These are phyloP conservation scores for Mustelus asterias DNA, from an alignment of 2,113 vertebrate species.

Conservation along the genomic window DNA sequence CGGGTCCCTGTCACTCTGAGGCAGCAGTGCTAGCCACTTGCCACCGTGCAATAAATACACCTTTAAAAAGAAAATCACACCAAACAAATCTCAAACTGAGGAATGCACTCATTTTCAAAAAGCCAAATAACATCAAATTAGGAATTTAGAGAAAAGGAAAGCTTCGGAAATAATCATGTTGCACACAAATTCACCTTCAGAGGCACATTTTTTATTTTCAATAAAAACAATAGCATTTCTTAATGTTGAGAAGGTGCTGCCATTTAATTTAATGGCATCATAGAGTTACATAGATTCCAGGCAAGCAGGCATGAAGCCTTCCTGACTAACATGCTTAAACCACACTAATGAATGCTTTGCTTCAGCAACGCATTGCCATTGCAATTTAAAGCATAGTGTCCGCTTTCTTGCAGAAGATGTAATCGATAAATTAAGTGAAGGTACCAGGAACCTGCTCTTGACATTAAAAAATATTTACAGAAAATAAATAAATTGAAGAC, in stretches of 20 bases:
- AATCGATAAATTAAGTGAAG: background rate
- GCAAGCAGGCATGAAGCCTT: background rate
- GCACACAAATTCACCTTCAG: background rate
- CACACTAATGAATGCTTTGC: background rate
- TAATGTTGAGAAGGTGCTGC: background rate
- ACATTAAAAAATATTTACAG: background rate
- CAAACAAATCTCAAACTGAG: background rate
- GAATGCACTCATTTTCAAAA: background rate
- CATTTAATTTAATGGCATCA: background rate
- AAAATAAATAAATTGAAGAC: background rate
- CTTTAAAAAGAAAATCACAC: background rate
- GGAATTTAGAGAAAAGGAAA: background rate
- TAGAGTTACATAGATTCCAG: background rate
- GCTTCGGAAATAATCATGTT: background rate
- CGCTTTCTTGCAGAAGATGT: background rate
- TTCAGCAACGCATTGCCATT: background rate
- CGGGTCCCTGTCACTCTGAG: too few relatives aligned
- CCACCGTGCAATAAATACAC: background rate
- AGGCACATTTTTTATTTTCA: background rate
- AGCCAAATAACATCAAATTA: background rate
- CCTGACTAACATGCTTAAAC: background rate
- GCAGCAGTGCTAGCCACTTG: too few relatives aligned
- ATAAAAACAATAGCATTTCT: background rate
- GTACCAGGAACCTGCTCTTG: background rate
- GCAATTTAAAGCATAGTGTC: background rate